phyloP scores from a whole-genome alignment of 2,113 vertebrate species.

The Romanogobio albipinnatus region DNA sequence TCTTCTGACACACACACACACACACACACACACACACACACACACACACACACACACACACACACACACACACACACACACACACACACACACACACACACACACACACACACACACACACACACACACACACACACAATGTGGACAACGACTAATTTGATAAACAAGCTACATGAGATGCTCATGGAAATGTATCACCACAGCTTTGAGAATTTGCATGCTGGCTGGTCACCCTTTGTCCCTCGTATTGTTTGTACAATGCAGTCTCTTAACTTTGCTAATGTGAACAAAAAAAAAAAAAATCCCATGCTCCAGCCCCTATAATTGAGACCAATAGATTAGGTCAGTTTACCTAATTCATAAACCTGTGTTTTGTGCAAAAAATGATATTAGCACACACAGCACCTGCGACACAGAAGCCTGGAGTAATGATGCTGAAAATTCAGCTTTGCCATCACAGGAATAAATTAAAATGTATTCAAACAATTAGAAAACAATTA shows the following conservation, averaged over 20 bases:
- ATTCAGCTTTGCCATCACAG: no score
- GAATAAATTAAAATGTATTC: no score
- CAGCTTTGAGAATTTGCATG: conserved; percentile 61
- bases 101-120: no score
- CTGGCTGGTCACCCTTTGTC: conserved; percentile 40
- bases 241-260: not conserved
- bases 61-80: not conserved
- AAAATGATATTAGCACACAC: no score
- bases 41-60: no score
- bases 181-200: conserved; percentile 1
- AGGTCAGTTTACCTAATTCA: not conserved
- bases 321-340: not conserved
- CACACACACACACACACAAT: not conserved
- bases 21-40: not conserved
- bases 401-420: no score
- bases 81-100: no score
- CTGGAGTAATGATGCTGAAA: no score
- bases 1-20: no score
- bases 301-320: not conserved
- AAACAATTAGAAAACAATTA: no score
- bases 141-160: not conserved
- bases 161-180: not conserved
- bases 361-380: not conserved
- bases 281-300: not conserved
- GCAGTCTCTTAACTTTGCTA: not conserved